Conservation (phyloP, 2,888 invertebrate genomes). For the Dyspetes luteomarginatus region DNA sequence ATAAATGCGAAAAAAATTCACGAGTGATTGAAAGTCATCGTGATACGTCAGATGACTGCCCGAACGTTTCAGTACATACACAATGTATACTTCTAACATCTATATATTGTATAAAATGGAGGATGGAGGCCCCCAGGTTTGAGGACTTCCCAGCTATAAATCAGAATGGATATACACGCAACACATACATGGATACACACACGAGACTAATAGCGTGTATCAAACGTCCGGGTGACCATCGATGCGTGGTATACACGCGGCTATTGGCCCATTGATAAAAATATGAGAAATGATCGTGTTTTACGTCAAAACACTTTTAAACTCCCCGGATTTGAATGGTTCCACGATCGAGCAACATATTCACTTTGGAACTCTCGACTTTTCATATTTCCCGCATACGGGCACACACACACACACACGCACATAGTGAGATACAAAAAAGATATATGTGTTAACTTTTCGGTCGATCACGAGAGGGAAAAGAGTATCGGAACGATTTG, state of each 20-base stretch:
- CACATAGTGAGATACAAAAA: slow-evolving; percentile 21
- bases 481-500: slow-evolving; percentile 69
- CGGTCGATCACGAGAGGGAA: slow-evolving; percentile 35
- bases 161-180: no score
- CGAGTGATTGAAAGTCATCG: background rate
- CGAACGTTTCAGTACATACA: slow-evolving; percentile 1
- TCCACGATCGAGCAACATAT: slow-evolving; percentile 72
- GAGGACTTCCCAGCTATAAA: slow-evolving; percentile 70
- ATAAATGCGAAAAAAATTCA: background rate
- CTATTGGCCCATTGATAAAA: slow-evolving; percentile 70
- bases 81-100: background rate
- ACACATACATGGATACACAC: slow-evolving; percentile 62
- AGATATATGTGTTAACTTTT: slow-evolving; percentile 8
- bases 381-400: slow-evolving; percentile 45
- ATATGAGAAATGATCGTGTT: slow-evolving; percentile 79
- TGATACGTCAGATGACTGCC: background rate
- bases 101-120: background rate
- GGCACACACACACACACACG: slow-evolving; percentile 40
- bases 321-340: slow-evolving; percentile 73
- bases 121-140: slow-evolving; percentile 16
- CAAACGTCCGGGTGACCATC: slow-evolving; percentile 76
- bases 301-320: slow-evolving; percentile 82
- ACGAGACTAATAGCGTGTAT: slow-evolving; percentile 80
- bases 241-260: slow-evolving; percentile 71
- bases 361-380: slow-evolving; percentile 54